Base-by-base conservation (phyloP, 1,140 invertebrate genomes). In the Leptopilina clavipes region DNA sequence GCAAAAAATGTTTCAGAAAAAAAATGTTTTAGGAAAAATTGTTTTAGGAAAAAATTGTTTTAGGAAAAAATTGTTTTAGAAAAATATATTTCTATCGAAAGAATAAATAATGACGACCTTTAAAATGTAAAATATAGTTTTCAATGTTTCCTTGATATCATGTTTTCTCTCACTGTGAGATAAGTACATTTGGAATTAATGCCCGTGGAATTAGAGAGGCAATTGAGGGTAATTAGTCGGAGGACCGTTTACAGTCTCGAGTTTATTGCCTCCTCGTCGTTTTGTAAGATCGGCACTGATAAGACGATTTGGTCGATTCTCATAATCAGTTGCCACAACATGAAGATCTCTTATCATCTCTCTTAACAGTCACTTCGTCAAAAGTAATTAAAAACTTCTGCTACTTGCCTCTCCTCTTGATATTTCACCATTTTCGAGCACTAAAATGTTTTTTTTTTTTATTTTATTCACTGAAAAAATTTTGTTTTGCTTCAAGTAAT, bases 211-310 rank as follows among this genome's bases (percentile, higher is more conserved):
- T 59, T 59, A 22, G 19, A 59, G 54, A 59, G 18, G 54, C 19
- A 59, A 59, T 59, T 59, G 54, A 59, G 54, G 54, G 54, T 59
- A 59, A 59, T 59, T 59, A 59, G 54, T 59, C 17, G 54, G 54
- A 59, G 18, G 18, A 59, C 54, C 54, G 19, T 59, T 59, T 59
- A 59, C 54, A 59, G 54, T 59, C 54, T 59, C 54, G 19, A 59
- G 54, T 59, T 59, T 59, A 59, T 59, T 59, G 18, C 54, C 19
- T 56, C 25, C 25, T 40, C 19, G 54, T 59, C 54, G 19, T 59
- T 31, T 59, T 59, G 54, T 59, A 22, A 59, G 54, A 59, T 59
- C 54, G 19, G 54, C 37, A 8, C 5, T 59, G 54, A 59, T 59
- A 22, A 59, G 54, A 59, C 54, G 19, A 59, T 59, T 52, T 59